phyloP scores from a whole-genome alignment of 2,888 invertebrate species.

The Melitaea athalia region DNA sequence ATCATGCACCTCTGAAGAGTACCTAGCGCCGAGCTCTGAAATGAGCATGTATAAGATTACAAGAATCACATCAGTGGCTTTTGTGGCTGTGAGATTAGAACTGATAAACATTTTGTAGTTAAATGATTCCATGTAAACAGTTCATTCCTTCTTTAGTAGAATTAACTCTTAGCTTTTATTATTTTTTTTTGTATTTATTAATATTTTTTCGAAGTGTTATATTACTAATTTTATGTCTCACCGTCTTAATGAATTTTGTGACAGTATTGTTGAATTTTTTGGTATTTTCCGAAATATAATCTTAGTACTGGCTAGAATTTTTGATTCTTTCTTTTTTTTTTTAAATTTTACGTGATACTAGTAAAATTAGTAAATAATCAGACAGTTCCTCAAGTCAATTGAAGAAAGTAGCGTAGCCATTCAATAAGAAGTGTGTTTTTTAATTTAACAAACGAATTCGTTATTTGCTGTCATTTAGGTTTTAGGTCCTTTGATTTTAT shows the following conservation, averaged over 20 bases:
- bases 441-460: too few relatives aligned
- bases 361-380: too few relatives aligned
- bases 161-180: background rate
- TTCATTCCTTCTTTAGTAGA: constrained; percentile 2
- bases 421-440: too few relatives aligned
- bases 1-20: constrained; percentile 42
- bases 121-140: background rate
- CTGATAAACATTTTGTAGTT: constrained; percentile 18
- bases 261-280: too few relatives aligned
- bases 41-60: constrained; percentile 1
- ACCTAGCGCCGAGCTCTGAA: constrained; percentile 25
- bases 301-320: too few relatives aligned
- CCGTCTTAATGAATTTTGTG: background rate
- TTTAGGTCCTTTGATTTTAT: too few relatives aligned
- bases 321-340: too few relatives aligned
- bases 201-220: background rate
- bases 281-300: too few relatives aligned
- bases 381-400: too few relatives aligned
- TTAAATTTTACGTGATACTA: too few relatives aligned
- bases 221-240: background rate
- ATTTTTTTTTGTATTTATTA: constrained; percentile 4
- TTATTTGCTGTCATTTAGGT: too few relatives aligned
- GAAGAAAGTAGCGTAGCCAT: too few relatives aligned
- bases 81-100: constrained; percentile 36
- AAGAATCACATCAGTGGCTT: constrained; percentile 34